These are phyloP conservation scores for Lycaon pictus DNA, from an alignment of 2,113 vertebrate species.

Conservation along the genomic window DNA sequence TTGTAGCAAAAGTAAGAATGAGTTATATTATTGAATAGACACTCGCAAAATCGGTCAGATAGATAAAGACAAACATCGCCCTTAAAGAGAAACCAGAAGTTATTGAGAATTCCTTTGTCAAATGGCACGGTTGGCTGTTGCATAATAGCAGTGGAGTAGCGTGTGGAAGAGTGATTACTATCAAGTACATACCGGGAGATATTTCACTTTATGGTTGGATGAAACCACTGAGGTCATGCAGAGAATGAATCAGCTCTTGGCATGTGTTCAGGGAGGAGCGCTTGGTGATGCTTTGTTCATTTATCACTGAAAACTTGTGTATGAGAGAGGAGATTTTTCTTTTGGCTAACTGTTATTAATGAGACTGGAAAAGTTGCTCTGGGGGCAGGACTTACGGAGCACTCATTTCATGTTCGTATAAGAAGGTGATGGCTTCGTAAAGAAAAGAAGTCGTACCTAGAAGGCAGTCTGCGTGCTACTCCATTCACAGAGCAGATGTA, in stretches of 20 bases:
- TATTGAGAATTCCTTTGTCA: conserved; percentile 52
- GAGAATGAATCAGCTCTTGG: conserved; percentile 76
- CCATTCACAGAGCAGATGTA: neutral
- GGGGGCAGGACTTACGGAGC: neutral
- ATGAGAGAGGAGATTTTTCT: neutral
- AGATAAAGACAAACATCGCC: conserved; percentile 29
- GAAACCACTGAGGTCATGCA: conserved; percentile 36
- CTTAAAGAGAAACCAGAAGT: conserved; percentile 44
- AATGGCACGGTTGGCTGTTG: neutral
- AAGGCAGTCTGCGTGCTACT: neutral
- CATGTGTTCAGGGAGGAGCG: conserved; percentile 38
- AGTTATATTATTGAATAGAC: conserved; percentile 57
- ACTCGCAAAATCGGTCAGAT: conserved; percentile 25
- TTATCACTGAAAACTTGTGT: neutral
- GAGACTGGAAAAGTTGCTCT: neutral
- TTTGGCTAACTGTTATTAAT: neutral
- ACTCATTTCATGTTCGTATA: neutral
- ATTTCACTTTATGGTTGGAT: neutral
- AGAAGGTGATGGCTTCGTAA: neutral
- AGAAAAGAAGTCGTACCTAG: neutral
- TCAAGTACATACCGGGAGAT: neutral
- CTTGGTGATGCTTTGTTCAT: conserved; percentile 66
- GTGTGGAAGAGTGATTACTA: neutral
- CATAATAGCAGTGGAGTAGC: neutral
- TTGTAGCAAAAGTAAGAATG: conserved; percentile 30